Evolutionary conservation across 2,888 invertebrate genomes (phyloP).

Genomic region (Pandemis cinnamomeana): DNA sequence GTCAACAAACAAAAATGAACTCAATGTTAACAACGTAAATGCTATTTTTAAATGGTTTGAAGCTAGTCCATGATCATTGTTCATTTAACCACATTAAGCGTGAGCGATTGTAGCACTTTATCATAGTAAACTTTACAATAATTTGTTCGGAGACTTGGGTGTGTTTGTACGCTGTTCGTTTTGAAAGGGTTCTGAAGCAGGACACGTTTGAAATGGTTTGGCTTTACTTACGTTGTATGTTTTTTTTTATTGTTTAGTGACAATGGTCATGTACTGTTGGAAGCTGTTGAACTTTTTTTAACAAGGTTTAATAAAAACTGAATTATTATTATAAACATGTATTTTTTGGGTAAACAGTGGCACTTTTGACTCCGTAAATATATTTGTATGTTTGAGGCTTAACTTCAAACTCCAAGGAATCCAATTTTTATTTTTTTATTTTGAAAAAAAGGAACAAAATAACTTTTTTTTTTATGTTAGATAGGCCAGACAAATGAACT

Average conservation of each 20-base stretch:
- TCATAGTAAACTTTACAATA: neutral
- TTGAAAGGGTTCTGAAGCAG: neutral
- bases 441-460: too few relatives aligned
- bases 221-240: neutral
- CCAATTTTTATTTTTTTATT: too few relatives aligned
- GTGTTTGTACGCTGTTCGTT: neutral
- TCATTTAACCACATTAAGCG: neutral
- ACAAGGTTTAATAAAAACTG: constrained; percentile 12
- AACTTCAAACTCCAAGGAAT: too few relatives aligned
- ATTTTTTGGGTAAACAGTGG: neutral
- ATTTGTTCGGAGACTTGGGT: neutral
- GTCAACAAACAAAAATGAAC: neutral
- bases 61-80: neutral
- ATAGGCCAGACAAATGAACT: too few relatives aligned
- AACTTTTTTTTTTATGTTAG: too few relatives aligned
- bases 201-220: neutral
- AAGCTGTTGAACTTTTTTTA: constrained; percentile 31
- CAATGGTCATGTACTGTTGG: constrained; percentile 25
- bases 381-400: neutral
- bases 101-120: neutral
- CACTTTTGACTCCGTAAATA: neutral
- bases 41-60: neutral
- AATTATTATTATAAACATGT: neutral
- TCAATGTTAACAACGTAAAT: neutral
- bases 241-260: constrained; percentile 6